Evolutionary conservation across 2,888 invertebrate genomes (phyloP).

Genomic region (Uloborus plumipes): DNA sequence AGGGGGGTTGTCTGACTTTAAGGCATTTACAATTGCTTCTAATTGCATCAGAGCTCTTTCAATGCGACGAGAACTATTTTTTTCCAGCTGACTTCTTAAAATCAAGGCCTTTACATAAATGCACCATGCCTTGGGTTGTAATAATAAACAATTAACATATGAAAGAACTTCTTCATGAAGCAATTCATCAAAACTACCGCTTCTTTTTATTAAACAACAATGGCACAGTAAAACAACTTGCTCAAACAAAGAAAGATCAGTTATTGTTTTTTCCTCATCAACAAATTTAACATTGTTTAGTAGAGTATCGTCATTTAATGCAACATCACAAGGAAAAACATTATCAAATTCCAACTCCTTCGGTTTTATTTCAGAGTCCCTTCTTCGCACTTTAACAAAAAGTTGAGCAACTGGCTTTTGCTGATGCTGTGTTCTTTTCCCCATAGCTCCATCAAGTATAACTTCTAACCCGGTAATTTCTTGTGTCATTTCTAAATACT

Average conservation of each 20-base stretch:
- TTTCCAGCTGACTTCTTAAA: conserved; percentile 83
- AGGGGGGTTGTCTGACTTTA: conserved; percentile 22
- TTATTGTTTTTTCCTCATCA: conserved; percentile 71
- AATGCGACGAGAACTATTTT: conserved; percentile 82
- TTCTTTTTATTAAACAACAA: conserved; percentile 76
- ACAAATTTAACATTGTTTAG: conserved; percentile 83
- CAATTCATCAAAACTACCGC: conserved; percentile 81
- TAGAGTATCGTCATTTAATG: conserved; percentile 88
- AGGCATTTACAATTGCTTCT: conserved; percentile 75
- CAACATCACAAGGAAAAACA: conserved; percentile 74
- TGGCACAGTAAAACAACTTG: conserved; percentile 85
- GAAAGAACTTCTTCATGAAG: conserved; percentile 85
- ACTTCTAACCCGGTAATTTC: conserved; percentile 79
- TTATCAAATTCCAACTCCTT: background rate
- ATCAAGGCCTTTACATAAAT: conserved; percentile 82
- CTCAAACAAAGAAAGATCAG: conserved; percentile 78
- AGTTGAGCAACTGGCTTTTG: conserved; percentile 86
- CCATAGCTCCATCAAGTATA: conserved; percentile 84
- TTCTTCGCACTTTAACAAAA: conserved; percentile 78
- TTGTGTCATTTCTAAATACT: conserved; percentile 78
- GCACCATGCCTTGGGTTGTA: conserved; percentile 81
- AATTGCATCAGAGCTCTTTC: conserved; percentile 90
- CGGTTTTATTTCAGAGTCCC: conserved; percentile 59
- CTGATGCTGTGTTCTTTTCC: conserved; percentile 92
- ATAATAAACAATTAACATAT: conserved; percentile 78